Conservation (phyloP, 2,888 invertebrate genomes). For the Megastigmus dorsalis region DNA sequence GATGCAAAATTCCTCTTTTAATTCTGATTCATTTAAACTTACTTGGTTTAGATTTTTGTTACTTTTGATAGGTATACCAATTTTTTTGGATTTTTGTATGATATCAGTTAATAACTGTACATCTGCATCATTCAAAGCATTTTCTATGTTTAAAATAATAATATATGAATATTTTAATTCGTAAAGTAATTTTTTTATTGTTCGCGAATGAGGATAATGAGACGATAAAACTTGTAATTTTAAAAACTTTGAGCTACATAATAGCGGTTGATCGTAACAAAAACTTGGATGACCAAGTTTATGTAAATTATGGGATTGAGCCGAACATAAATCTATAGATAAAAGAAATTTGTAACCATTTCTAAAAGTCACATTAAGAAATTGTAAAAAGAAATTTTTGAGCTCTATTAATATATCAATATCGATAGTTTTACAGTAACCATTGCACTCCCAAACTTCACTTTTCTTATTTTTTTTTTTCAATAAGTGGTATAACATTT, state of each 20-base stretch:
- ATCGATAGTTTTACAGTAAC: not conserved
- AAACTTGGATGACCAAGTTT: slow-evolving; percentile 25
- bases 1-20: too few species aligned
- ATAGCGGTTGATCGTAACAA: slow-evolving; percentile 32
- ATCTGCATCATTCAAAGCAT: too few species aligned
- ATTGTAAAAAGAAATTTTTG: not conserved
- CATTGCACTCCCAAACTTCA: not conserved
- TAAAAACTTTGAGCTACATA: slow-evolving; percentile 54
- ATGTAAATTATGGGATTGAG: not conserved
- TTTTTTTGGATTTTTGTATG: too few species aligned
- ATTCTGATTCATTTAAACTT: too few species aligned
- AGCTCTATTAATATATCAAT: not conserved
- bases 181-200: slow-evolving; percentile 31
- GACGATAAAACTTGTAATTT: slow-evolving; percentile 47
- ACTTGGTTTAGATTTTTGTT: too few species aligned
- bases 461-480: not conserved
- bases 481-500: too few species aligned
- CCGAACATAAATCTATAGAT: slow-evolving; percentile 6
- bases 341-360: not conserved
- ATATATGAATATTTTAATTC: slow-evolving; percentile 48
- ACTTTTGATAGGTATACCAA: too few species aligned
- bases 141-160: not conserved
- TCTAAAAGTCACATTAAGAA: not conserved
- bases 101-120: too few species aligned
- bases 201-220: too few species aligned